These are phyloP conservation scores for Carpatolechia fugitivella DNA, from an alignment of 2,888 invertebrate genomes.

Conservation along the genomic window DNA sequence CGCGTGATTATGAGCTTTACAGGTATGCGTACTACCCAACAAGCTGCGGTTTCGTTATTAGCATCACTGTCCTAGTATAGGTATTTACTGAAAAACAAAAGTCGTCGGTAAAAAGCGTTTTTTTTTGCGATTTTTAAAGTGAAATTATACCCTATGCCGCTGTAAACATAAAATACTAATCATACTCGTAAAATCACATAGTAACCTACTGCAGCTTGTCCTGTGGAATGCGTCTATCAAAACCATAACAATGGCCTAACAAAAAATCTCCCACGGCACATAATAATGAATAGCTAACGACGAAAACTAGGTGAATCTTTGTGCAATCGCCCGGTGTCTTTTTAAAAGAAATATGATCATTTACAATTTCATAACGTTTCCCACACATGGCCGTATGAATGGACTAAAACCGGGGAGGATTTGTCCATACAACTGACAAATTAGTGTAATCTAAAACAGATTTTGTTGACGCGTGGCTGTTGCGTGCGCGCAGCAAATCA, in stretches of 20 bases:
- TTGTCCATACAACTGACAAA: slow-evolving; percentile 50
- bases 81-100: too few species aligned
- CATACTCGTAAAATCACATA: not conserved
- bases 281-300: slow-evolving; percentile 76
- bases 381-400: slow-evolving; percentile 69
- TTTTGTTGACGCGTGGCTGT: slow-evolving; percentile 57
- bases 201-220: slow-evolving; percentile 34
- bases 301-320: slow-evolving; percentile 80
- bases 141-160: too few species aligned
- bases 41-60: too few species aligned
- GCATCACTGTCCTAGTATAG: too few species aligned
- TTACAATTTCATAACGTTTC: slow-evolving; percentile 78
- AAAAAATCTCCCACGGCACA: slow-evolving; percentile 76
- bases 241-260: slow-evolving; percentile 62
- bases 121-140: too few species aligned
- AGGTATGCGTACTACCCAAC: too few species aligned
- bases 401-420: slow-evolving; percentile 43
- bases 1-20: too few species aligned
- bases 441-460: slow-evolving; percentile 75
- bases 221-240: slow-evolving; percentile 71
- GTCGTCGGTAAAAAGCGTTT: too few species aligned
- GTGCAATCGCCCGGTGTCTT: slow-evolving; percentile 74
- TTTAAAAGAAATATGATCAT: slow-evolving; percentile 78
- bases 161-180: not conserved
- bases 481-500: slow-evolving; percentile 54